Evolutionary conservation across 2,113 vertebrate genomes (phyloP), one percentile per base, ranked within the genome.

Genomic region (Hoplias malabaricus): DNA sequence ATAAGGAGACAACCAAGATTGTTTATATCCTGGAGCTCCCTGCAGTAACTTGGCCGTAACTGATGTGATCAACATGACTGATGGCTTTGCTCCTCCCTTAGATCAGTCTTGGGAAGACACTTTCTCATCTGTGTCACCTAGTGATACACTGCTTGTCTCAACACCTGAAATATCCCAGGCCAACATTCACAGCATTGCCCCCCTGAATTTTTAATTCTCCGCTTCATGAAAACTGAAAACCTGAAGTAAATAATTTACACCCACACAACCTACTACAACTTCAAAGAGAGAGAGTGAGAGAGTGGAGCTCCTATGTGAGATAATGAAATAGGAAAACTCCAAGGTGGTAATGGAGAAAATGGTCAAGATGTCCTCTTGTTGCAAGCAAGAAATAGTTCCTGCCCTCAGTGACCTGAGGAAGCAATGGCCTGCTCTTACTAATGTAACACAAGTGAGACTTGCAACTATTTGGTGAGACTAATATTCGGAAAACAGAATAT

Each of bases 1-100:
- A 73, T 8, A 73, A 73, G 54, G 70, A 69, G 40, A 69, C 66
- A 69, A 46, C 46, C 66, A 69, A 69, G 40, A 0, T 69, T 43
- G 38, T 69, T n/a, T 69, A 23, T 69, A 69, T n/a, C n/a, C n/a
- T n/a, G n/a, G n/a, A n/a, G n/a, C n/a, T n/a, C n/a, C 65, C 65
- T 67, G 0, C 38, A 68, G 4, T 43, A 68, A 68, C 65, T 19
- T 62, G 42, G 48, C 7, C 42, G 16, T 29, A 16, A 42, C 69
- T 29, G 36, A 38, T 61, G 36, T n/a, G n/a, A n/a, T n/a, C n/a
- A n/a, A n/a, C n/a, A n/a, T 61, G 33, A 72, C 34, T 40, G 62
- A 66, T 40, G 2, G 62, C 34, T 66, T 2, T 25, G 38, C 16
- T 73, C 29, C 40, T 10, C 38, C 10, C 16, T 23, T 5, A 62